These are phyloP conservation scores for Astreopora myriophthalma DNA, from an alignment of 64 coral and sea anemone genomes.

Conservation along the genomic window DNA sequence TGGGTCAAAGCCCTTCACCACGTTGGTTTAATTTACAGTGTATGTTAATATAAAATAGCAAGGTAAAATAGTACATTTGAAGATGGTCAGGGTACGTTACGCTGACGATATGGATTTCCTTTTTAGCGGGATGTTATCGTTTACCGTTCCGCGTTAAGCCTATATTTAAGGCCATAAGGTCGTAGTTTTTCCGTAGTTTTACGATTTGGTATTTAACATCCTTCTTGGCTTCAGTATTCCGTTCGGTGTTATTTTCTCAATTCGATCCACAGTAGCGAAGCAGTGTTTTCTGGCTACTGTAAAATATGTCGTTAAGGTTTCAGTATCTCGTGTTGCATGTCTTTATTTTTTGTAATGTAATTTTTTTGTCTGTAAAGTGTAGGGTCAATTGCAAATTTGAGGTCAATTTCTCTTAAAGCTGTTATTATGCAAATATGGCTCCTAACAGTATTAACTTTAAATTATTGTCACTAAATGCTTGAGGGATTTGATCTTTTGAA, in stretches of 20 bases:
- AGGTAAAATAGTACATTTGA: too few species aligned
- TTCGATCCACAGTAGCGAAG: not conserved
- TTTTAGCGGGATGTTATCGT: too few species aligned
- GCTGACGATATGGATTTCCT: too few species aligned
- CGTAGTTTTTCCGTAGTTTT: too few species aligned
- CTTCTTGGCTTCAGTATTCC: not conserved
- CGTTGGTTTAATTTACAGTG: too few species aligned
- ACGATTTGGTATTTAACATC: too few species aligned
- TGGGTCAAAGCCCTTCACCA: too few species aligned
- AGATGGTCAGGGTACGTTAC: too few species aligned
- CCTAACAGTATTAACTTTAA: not conserved
- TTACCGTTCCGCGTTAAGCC: too few species aligned
- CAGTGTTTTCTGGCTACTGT: not conserved
- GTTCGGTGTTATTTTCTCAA: not conserved
- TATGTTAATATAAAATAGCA: too few species aligned
- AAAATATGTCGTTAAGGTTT: not conserved
- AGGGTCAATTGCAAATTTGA: not conserved
- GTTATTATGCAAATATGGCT: not conserved
- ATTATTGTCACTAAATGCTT: conserved; percentile 64
- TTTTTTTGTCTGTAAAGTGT: not conserved
- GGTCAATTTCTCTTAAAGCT: not conserved
- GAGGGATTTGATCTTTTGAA: conserved; percentile 15
- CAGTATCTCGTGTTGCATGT: not conserved
- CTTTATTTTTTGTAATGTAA: not conserved
- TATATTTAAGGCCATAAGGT: too few species aligned